Percentiles rank a stretch among this genome's conserved stretches.
phyloP scores from a whole-genome alignment of 1,140 invertebrate species.

The Euborellia annulipes region DNA sequence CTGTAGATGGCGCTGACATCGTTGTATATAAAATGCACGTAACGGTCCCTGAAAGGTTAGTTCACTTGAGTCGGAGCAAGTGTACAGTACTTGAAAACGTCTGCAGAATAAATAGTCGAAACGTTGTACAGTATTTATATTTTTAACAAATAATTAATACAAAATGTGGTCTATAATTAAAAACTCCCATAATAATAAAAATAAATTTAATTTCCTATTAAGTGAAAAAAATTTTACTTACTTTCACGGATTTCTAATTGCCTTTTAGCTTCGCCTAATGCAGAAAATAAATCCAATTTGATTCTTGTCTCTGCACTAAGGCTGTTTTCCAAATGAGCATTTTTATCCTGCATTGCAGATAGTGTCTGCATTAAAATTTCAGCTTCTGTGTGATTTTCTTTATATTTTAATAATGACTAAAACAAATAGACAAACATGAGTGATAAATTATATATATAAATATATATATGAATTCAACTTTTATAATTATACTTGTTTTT shows the following conservation, averaged over 20 bases:
- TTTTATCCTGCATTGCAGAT: constrained; percentile 71
- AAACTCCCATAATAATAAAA: too few species aligned
- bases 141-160: too few species aligned
- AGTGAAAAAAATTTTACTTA: constrained; percentile 39
- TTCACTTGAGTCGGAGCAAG: too few species aligned
- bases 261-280: constrained; percentile 83
- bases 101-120: too few species aligned
- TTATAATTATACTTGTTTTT: constrained; percentile 30
- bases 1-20: too few species aligned
- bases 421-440: background rate
- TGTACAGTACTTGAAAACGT: too few species aligned
- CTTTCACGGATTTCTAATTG: constrained; percentile 84
- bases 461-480: background rate
- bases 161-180: too few species aligned
- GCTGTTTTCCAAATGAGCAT: constrained; percentile 74
- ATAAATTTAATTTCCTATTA: too few species aligned
- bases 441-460: background rate
- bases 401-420: constrained; percentile 32
- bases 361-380: constrained; percentile 69
- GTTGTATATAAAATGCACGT: too few species aligned
- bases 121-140: too few species aligned
- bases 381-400: constrained; percentile 59
- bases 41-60: too few species aligned
- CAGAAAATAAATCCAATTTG: constrained; percentile 91
- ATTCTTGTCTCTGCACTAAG: constrained; percentile 88